phyloP scores from a whole-genome alignment of 2,113 vertebrate genomes.

The Siniperca chuatsi region DNA sequence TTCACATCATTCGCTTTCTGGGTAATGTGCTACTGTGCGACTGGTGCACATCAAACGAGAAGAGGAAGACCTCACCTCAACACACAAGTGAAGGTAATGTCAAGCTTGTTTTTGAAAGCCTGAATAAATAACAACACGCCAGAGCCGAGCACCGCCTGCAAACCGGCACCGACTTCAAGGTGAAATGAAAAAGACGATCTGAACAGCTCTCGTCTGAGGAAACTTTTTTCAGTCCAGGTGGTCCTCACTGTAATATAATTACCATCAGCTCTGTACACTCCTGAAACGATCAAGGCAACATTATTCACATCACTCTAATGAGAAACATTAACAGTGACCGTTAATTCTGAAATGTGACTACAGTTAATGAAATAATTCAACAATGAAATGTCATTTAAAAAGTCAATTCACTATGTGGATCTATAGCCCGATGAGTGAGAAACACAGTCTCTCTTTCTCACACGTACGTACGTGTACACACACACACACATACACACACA shows the following conservation, averaged over 20 bases:
- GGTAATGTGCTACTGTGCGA: constrained; percentile 43
- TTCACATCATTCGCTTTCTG: constrained; percentile 21
- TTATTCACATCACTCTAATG: constrained; percentile 27
- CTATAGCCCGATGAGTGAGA: constrained; percentile 41
- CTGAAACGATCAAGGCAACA: constrained; percentile 35
- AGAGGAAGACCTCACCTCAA: constrained; percentile 8
- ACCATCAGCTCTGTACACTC: constrained; percentile 25
- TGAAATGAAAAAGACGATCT: constrained; percentile 26
- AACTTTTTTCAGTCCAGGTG: background rate
- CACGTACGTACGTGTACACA: constrained; percentile 15
- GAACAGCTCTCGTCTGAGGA: constrained; percentile 22
- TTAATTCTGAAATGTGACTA: constrained; percentile 50
- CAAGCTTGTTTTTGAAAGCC: constrained; percentile 36
- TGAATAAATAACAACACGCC: constrained; percentile 56
- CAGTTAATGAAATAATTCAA: constrained; percentile 44
- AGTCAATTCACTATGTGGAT: constrained; percentile 23
- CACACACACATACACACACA: constrained; percentile 22
- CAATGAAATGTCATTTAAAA: constrained; percentile 31
- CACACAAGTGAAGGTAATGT: background rate
- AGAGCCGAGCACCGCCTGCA: background rate
- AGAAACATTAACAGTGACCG: constrained; percentile 28
- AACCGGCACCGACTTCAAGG: constrained; percentile 26
- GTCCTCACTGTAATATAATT: constrained; percentile 22
- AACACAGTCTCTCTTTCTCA: constrained; percentile 27
- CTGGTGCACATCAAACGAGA: constrained; percentile 35